Evolutionary conservation across 2,113 vertebrate species (phyloP), one percentile per base, ranked within the genome.

Genomic region (Mionectes macconnelli): DNA sequence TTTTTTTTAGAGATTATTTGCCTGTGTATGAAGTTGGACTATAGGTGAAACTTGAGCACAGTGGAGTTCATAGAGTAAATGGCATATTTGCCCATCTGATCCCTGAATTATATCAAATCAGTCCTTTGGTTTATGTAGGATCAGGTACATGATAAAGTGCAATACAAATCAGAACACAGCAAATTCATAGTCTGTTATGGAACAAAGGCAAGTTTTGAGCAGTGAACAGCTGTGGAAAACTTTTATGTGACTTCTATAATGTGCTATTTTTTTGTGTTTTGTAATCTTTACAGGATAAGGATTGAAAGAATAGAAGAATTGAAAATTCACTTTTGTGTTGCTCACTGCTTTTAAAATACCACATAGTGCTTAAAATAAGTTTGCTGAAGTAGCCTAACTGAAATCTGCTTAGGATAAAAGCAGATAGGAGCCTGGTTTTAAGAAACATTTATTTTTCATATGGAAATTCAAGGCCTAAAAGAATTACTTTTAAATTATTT

Each of bases 41-140:
- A 0, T 4, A 47, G 24, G 4, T 80, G n/a, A 40, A 81, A 49
- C 2, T 4, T 47, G 18, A 13, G 12, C 5, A 17, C 1, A 1
- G 1, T 40, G 60, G 18, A 20, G 19, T 40, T 56, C 35, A 9
- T 76, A 27, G 30, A 52, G 5, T 49, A 59, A 70, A 59, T 37
- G 11, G 19, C 9, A 4, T 39, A 21, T 57, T 52, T 60, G 20
- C 23, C 62, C 33, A 9, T 35, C 25, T 9, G 4, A 37, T 14
- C 49, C 72, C 24, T 28, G 37, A 73, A 49, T 74, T 39, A 55
- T 60, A 31, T 49, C 49, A n/a, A 44, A 40, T 4, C 33, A 53
- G 3, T 55, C 40, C 9, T 50, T 53, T 37, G 39, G 20, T 68
- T 56, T 27, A 2, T 22, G 3, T n/a, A 40, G 17, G 6, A 17